Evolutionary conservation across 2,888 invertebrate genomes (phyloP), one percentile per base, ranked within the genome.

Genomic region (Lymantria monacha): DNA sequence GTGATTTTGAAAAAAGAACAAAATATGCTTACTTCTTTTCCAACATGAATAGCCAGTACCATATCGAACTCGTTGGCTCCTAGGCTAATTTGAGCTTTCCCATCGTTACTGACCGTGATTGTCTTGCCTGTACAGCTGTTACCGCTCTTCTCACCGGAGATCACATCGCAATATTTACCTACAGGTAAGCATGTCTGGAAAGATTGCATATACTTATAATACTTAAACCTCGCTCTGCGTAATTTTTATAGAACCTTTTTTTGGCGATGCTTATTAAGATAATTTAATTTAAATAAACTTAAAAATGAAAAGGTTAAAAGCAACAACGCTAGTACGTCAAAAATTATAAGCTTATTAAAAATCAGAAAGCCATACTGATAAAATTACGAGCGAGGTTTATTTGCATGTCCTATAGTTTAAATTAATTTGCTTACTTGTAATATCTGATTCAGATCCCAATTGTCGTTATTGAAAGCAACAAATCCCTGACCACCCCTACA

Each of bases 141-240:
- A 51, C 92, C 84, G 0, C 72, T 69, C 65, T 91, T 86, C 13
- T 84, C 80, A 0, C 97, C 97, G 11, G 95, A 95, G 61, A 97
- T 96, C 14, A 97, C 91, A 81, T 98, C 97, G 77, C 97, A 98
- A 83, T 98, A 98, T 0, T 66, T 88, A 13, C 97, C 97, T 43
- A 93, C 87, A 0, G 96, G 94, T 33, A 97, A 89, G 52, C 94
- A 94, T 1, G 95, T 95, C 83, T 93, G 79, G 9, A 22, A 22
- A 22, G 22, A 22, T 22, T 5, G 22, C 22, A 22, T 3, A 22
- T 22, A 22, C 2, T 22, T 78, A 69, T 15, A 49, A 46, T 43
- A 49, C n/a, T 40, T 53, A 31, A 30, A 41, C 2, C 30, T 66
- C 70, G n/a, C n/a, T 36, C 9, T 1, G 2, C 9, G 22, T 22